These are phyloP conservation scores for Myripristis jacobus DNA, from an alignment of 2,797 vertebrate species.

Conservation along the genomic window DNA sequence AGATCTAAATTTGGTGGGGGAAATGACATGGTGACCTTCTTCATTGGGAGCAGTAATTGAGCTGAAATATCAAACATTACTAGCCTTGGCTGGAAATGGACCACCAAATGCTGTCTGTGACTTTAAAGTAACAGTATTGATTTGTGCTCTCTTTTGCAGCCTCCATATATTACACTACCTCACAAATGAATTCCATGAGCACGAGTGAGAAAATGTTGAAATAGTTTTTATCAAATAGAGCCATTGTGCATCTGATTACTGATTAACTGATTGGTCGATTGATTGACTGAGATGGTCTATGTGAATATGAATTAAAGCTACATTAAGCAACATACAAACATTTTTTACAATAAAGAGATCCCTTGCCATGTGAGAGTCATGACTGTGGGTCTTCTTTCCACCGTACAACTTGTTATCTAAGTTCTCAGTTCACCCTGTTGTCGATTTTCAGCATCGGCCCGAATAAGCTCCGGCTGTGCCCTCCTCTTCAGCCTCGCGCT, in stretches of 20 bases:
- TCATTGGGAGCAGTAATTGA: constrained; percentile 49
- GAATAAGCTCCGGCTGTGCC: too few relatives aligned
- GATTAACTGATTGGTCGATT: neutral
- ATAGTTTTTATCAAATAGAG: neutral
- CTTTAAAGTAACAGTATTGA: neutral
- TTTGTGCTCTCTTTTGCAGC: neutral
- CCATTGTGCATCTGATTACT: too few relatives aligned
- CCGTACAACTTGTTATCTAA: too few relatives aligned
- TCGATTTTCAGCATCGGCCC: too few relatives aligned
- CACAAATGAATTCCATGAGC: neutral
- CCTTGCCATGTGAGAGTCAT: too few relatives aligned
- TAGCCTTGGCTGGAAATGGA: neutral
- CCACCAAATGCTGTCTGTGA: neutral
- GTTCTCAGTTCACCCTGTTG: too few relatives aligned
- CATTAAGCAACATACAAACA: too few relatives aligned
- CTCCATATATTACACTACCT: neutral
- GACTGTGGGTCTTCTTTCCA: too few relatives aligned
- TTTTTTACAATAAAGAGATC: too few relatives aligned
- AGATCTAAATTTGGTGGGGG: constrained; percentile 61
- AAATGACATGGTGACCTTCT: constrained; percentile 50
- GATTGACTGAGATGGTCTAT: too few relatives aligned
- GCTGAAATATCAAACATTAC: constrained; percentile 36
- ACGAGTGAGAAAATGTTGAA: neutral
- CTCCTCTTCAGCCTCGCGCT: too few relatives aligned
- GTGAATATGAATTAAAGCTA: too few relatives aligned